Conservation (phyloP, 2,113 vertebrate genomes). For the Dromas ardeola region DNA sequence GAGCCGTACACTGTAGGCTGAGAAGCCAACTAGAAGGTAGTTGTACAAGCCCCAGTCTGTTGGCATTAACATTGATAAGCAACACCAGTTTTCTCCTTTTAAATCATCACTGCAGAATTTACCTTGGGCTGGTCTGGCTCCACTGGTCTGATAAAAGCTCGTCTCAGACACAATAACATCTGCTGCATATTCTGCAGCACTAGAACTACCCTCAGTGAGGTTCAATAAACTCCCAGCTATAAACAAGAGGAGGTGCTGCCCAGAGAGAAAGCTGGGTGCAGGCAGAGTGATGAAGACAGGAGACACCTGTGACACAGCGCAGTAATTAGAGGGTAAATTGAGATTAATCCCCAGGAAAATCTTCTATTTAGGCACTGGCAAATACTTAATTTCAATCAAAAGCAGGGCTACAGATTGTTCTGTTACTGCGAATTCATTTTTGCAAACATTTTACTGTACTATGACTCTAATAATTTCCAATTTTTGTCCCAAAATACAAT, state of each 20-base stretch:
- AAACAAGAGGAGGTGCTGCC: background rate
- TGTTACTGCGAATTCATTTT: background rate
- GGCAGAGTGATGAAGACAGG: background rate
- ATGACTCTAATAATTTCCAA: background rate
- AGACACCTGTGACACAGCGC: background rate
- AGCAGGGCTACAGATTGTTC: background rate
- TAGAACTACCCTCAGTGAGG: background rate
- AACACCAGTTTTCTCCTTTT: background rate
- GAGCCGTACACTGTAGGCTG: background rate
- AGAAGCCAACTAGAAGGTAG: background rate
- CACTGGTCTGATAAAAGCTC: background rate
- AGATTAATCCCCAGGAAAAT: background rate
- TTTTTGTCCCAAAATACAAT: background rate
- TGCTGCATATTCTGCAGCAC: rapidly evolving
- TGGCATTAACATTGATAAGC: background rate
- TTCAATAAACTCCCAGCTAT: background rate
- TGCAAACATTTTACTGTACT: background rate
- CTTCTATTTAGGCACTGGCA: background rate
- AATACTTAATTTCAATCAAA: background rate
- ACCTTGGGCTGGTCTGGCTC: background rate
- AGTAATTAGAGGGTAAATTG: background rate
- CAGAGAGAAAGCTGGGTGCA: background rate
- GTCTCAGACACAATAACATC: rapidly evolving
- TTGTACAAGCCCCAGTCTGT: background rate
- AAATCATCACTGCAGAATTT: background rate